phyloP scores from a whole-genome alignment of 2,113 vertebrate species.

The Cynocephalus volans region DNA sequence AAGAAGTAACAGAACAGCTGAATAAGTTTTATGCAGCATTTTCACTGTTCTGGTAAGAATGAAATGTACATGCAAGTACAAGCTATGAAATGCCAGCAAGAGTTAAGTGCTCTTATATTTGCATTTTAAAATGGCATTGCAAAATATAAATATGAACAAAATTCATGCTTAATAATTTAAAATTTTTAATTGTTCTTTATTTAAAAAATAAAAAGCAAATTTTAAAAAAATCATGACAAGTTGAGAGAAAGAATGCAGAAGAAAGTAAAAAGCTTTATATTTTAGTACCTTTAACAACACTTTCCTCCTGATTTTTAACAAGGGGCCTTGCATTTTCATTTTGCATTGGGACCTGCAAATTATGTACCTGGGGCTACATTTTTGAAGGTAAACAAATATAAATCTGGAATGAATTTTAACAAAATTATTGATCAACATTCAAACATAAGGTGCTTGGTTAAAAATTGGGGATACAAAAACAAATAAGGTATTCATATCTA shows the following conservation, averaged over 20 bases:
- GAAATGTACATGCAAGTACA: background rate
- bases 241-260: background rate
- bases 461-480: background rate
- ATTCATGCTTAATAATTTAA: slow-evolving; percentile 7
- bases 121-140: background rate
- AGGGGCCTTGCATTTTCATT: background rate
- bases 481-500: slow-evolving; percentile 23
- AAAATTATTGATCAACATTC: slow-evolving; percentile 35
- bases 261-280: background rate
- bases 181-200: slow-evolving; percentile 21
- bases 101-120: background rate
- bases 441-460: background rate
- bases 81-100: slow-evolving; percentile 35
- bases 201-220: slow-evolving; percentile 37
- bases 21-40: background rate
- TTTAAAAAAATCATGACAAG: background rate
- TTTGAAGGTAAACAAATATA: slow-evolving; percentile 46
- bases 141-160: slow-evolving; percentile 54
- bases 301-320: slow-evolving; percentile 43
- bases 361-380: background rate
- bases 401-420: slow-evolving; percentile 32
- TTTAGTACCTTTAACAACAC: background rate
- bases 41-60: background rate
- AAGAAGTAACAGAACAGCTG: slow-evolving; percentile 34
- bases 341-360: background rate